phyloP scores from a whole-genome alignment of 2,797 vertebrate species.

The Gephyroberyx darwinii region DNA sequence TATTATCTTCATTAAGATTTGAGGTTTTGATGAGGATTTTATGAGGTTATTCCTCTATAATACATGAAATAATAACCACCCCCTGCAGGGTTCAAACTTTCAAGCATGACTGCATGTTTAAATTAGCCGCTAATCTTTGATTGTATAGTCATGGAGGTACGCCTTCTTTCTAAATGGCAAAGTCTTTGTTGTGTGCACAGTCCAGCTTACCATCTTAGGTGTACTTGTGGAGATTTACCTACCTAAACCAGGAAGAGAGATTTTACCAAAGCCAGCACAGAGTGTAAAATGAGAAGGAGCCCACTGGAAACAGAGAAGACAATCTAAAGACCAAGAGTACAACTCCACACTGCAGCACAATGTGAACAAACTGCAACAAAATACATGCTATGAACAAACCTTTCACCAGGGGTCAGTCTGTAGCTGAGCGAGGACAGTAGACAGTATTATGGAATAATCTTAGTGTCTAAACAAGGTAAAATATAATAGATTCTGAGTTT shows the following conservation, averaged over 20 bases:
- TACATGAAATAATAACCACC: too few relatives aligned
- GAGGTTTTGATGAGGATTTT: too few relatives aligned
- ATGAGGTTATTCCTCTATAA: too few relatives aligned
- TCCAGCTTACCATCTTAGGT: too few relatives aligned
- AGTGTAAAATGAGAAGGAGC: too few relatives aligned
- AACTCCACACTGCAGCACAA: background rate
- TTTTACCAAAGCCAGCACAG: too few relatives aligned
- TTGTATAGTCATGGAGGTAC: background rate
- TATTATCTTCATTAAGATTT: too few relatives aligned
- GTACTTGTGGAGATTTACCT: background rate
- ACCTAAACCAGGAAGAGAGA: too few relatives aligned
- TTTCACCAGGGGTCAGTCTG: constrained; percentile 72
- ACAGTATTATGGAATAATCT: background rate
- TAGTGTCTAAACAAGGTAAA: constrained; percentile 1
- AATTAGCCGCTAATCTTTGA: background rate
- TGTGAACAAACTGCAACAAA: background rate
- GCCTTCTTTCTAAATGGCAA: too few relatives aligned
- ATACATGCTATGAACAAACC: background rate
- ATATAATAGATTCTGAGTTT: constrained; percentile 6
- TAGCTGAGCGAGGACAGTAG: background rate
- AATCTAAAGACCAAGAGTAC: background rate
- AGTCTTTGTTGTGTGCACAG: too few relatives aligned
- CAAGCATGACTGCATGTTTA: background rate
- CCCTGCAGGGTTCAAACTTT: too few relatives aligned
- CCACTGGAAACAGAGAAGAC: background rate